These are phyloP conservation scores for Drosophila acutilabella DNA, from an alignment of 2,888 invertebrate genomes.

Conservation along the genomic window DNA sequence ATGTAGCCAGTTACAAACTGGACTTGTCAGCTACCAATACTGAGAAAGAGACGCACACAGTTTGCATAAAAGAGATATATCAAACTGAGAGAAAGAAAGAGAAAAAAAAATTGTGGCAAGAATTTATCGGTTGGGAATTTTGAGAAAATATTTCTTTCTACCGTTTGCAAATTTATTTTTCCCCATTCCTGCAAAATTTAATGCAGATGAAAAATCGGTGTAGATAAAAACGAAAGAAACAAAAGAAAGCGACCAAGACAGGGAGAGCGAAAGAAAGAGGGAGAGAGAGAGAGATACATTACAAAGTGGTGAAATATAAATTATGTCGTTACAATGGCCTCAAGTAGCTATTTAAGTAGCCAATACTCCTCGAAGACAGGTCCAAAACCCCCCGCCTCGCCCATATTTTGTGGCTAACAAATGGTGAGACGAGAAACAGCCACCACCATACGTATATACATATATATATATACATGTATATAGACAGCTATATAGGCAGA, in stretches of 20 bases:
- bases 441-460: slow-evolving; percentile 25
- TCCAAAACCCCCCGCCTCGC: background rate
- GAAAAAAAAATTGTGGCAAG: slow-evolving; percentile 33
- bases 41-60: slow-evolving; percentile 26
- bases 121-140: slow-evolving; percentile 73
- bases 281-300: slow-evolving; percentile 30
- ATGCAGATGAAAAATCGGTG: slow-evolving; percentile 72
- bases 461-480: background rate
- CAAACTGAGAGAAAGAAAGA: background rate
- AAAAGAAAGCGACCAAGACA: slow-evolving; percentile 10
- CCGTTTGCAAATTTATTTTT: slow-evolving; percentile 77
- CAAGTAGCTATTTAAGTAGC: slow-evolving; percentile 45
- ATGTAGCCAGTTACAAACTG: slow-evolving; percentile 33
- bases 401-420: slow-evolving; percentile 15
- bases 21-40: slow-evolving; percentile 64
- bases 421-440: slow-evolving; percentile 21
- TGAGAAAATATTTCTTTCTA: slow-evolving; percentile 66
- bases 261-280: background rate
- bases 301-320: slow-evolving; percentile 50
- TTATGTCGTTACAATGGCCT: slow-evolving; percentile 45
- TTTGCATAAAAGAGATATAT: slow-evolving; percentile 4
- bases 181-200: slow-evolving; percentile 57
- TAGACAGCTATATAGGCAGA: slow-evolving; percentile 38
- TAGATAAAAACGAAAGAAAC: slow-evolving; percentile 37
- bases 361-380: slow-evolving; percentile 28